Base-by-base conservation (phyloP, 2,797 vertebrate genomes). In the Cottoperca gobio region DNA sequence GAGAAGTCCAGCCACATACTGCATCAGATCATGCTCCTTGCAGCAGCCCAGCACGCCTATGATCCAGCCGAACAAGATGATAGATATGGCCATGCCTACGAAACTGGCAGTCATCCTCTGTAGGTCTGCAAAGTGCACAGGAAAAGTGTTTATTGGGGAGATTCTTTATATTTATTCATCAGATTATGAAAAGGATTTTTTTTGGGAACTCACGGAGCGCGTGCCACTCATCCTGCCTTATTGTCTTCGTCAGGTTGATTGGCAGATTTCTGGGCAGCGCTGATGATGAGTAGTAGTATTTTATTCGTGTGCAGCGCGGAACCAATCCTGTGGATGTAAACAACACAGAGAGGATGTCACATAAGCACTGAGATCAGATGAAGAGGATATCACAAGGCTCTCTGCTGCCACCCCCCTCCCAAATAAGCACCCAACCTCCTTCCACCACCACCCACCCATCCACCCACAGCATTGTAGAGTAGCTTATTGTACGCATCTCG, bases 1-100 rank as follows among this genome's bases (percentile, higher is more conserved):
- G 76, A 98, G 96, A 77, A 98, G 95, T 79, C 97, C 97, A n/a
- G 97, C 97, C 74, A 98, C 97, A 8, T 98, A 98, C 93, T 97
- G 97, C 97, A 98, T 98, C 82, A 98, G 95, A 90, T 98, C 97
- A 78, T 97, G 97, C 88, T 96, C 93, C 79, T 96, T 96, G 88
- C 96, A 97, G 92, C 96, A 97, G 84, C 97, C 97, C 91, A 98
- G 90, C 78, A 96, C 94, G 3, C 97, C 97, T 57, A 98, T 95
- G 85, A 97, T 92, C 97, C 96, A 98, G 72, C 97, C 97, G 67
- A 98, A 98, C 45, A 97, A 89, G 90, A 97, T 97, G 91, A 98
- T 98, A 87, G 97, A 96, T 11, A 97, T 93, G 1, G 97, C 97
- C 97, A 98, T 98, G 71, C 97, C 97, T 39, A 97, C 95, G 86